Evolutionary conservation across 2,888 invertebrate genomes (phyloP), one percentile per base, ranked within the genome.

Genomic region (Meiosimyza decipiens): DNA sequence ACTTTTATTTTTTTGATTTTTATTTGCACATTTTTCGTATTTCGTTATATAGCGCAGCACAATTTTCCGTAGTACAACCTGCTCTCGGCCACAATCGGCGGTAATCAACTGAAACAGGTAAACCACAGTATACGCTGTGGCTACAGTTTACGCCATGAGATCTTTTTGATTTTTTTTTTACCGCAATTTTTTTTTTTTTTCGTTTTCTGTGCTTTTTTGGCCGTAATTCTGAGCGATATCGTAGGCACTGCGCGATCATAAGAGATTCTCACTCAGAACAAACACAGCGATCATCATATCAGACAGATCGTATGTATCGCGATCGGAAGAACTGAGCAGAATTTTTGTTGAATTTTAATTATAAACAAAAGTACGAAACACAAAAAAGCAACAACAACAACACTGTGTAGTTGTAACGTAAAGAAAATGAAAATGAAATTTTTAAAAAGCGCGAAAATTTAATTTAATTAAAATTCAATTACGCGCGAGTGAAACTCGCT

Each of bases 31-130:
- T 62, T 40, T 40, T 40, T 28, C 28, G 9, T 40, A 9, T 50
- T 33, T 15, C 62, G 51, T 70, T 33, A 33, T 50, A 50, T 40
- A 18, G n/a, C 49, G 59, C 50, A 50, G 55, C 12, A 47, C 18
- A 59, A 49, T 71, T 40, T 52, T 65, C 22, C 49, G 40, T 51
- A 18, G 18, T 57, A 73, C 57, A 65, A 60, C 33, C 69, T 73
- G 65, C 68, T 64, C 65, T 71, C 64, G 15, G 65, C 66, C 66
- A 59, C 71, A 55, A 71, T 64, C 71, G 65, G 71, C 59, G 65
- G 65, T 60, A 57, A 66, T 59, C 65, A 71, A 71, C 71, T 71
- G 59, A 65, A 64, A 13, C 64, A 64, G 64, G 65, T 65, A 50
- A 40, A 47, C 49, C 52, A 28, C 65, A 50, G 49, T 9, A 22